These are phyloP conservation scores for Hyperopisus bebe DNA, from an alignment of 2,113 vertebrate genomes.

Conservation along the genomic window DNA sequence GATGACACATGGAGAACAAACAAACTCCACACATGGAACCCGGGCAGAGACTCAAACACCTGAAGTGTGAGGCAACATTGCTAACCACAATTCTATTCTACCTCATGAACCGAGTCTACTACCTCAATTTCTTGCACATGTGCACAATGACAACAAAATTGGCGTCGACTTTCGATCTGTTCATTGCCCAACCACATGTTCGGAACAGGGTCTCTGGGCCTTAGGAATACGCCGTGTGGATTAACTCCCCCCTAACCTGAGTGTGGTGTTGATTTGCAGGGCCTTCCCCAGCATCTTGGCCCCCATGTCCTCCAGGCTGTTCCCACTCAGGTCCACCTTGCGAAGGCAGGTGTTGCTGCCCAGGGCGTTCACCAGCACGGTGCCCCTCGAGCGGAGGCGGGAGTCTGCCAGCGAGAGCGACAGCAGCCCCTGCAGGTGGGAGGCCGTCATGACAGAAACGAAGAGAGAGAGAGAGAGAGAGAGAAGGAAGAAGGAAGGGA, in stretches of 20 bases:
- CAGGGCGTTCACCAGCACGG: constrained; percentile 78
- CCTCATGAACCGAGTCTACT: background rate
- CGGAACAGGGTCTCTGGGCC: background rate
- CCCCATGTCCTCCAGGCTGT: constrained; percentile 79
- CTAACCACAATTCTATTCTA: background rate
- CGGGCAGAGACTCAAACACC: background rate
- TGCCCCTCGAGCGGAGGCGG: constrained; percentile 73
- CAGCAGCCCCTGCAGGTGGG: constrained; percentile 64
- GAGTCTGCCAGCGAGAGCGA: constrained; percentile 79
- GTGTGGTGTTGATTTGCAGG: constrained; percentile 81
- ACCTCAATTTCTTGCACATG: background rate
- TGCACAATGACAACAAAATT: background rate
- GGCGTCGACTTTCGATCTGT: background rate
- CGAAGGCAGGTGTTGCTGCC: constrained; percentile 79
- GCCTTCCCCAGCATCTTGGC: constrained; percentile 89
- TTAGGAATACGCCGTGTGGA: background rate
- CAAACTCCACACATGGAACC: background rate
- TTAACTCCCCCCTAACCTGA: constrained; percentile 56
- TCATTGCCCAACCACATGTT: background rate
- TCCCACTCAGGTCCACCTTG: constrained; percentile 81
- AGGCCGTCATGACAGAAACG: background rate
- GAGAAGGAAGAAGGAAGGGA: background rate
- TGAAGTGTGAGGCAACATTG: background rate
- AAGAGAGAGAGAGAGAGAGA: constrained; percentile 8
- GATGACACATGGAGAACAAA: background rate